Evolutionary conservation across 1,140 invertebrate species (phyloP).

Genomic region (Cyphomyrmex costatus): DNA sequence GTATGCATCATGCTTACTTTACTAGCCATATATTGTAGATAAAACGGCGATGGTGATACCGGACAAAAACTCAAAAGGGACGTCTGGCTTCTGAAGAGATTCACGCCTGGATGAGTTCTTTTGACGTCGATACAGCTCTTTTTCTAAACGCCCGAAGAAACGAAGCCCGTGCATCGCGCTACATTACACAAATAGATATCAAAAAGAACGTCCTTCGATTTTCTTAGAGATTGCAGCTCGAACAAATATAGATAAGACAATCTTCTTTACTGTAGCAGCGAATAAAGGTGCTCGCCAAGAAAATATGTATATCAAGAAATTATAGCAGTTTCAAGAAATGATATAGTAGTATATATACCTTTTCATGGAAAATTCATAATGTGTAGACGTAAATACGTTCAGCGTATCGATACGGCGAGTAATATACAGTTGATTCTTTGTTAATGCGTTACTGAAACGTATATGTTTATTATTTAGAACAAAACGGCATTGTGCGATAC

Average conservation of each 20-base stretch:
- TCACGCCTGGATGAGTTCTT: slow-evolving; percentile 59
- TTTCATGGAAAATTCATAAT: not conserved
- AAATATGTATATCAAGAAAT: not conserved
- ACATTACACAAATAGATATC: slow-evolving; percentile 54
- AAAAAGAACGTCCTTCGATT: slow-evolving; percentile 21
- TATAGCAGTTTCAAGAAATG: not conserved
- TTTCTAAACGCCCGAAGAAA: slow-evolving; percentile 47
- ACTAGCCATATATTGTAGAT: slow-evolving; percentile 27
- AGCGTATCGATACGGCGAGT: not conserved
- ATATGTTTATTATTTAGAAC: slow-evolving; percentile 46
- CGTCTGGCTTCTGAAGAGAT: slow-evolving; percentile 60
- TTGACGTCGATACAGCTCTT: slow-evolving; percentile 42
- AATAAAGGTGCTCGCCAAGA: not conserved
- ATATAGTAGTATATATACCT: not conserved
- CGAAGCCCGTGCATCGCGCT: slow-evolving; percentile 30
- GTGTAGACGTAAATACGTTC: not conserved
- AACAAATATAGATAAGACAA: slow-evolving; percentile 1
- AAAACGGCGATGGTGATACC: slow-evolving; percentile 46
- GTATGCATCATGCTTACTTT: slow-evolving; percentile 54
- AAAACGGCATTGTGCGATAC: slow-evolving; percentile 27
- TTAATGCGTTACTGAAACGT: slow-evolving; percentile 23
- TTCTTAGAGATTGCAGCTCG: slow-evolving; percentile 28
- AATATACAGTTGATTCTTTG: slow-evolving; percentile 36
- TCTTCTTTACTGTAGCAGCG: not conserved
- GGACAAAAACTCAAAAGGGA: slow-evolving; percentile 56